A percentile compares a stretch with the other conserved stretches of the same genome.
Conservation (phyloP, 1,140 invertebrate genomes). For the Elysia chlorotica region DNA sequence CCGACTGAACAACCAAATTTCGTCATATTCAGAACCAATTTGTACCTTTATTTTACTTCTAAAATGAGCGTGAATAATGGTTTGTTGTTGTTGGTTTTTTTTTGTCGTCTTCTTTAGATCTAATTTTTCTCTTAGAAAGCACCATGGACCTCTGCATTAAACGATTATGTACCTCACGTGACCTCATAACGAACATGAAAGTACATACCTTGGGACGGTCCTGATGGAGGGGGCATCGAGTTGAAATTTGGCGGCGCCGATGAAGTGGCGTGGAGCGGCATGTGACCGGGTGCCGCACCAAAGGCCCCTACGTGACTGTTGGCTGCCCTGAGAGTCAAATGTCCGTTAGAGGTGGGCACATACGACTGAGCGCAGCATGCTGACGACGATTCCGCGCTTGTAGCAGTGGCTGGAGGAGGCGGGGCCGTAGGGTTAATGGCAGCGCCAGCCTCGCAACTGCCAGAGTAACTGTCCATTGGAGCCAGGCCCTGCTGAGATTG, state of each 20-base stretch:
- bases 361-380: constrained; percentile 14
- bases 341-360: constrained; percentile 16
- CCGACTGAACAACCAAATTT: too few species aligned
- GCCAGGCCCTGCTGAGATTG: constrained; percentile 1
- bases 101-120: too few species aligned
- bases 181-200: constrained; percentile 10
- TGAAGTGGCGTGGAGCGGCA: constrained; percentile 48
- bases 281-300: constrained; percentile 34
- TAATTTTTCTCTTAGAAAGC: too few species aligned
- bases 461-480: too few species aligned
- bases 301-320: constrained; percentile 34
- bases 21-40: too few species aligned
- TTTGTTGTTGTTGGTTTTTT: too few species aligned
- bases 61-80: too few species aligned
- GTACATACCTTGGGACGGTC: too few species aligned
- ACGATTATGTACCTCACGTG: too few species aligned
- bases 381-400: too few species aligned
- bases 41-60: too few species aligned
- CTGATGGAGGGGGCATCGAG: constrained; percentile 28
- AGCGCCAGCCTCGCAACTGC: constrained; percentile 7
- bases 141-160: too few species aligned
- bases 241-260: constrained; percentile 55
- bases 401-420: not conserved
- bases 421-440: constrained; percentile 12
- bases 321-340: constrained; percentile 24